Evolutionary conservation across 2,888 invertebrate species (phyloP).

Genomic region (Hirtodrosophila histrioides): DNA sequence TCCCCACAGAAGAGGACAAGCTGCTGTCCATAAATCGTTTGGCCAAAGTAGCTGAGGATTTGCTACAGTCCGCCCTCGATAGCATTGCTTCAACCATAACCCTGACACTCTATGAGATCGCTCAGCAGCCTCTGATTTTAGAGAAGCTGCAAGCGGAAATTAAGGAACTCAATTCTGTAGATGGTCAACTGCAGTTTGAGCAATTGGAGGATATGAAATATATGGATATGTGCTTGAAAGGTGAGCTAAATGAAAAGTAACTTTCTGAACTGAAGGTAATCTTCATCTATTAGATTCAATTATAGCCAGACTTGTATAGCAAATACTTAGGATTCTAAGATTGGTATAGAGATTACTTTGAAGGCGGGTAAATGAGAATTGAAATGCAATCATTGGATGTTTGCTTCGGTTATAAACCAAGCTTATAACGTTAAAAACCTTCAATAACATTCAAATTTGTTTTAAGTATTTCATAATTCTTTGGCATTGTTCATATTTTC

Average conservation of each 20-base stretch:
- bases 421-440: too few relatives aligned
- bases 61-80: conserved; percentile 77
- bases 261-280: too few relatives aligned
- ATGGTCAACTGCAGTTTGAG: conserved; percentile 81
- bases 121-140: conserved; percentile 83
- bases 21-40: conserved; percentile 76
- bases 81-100: conserved; percentile 83
- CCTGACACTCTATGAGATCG: conserved; percentile 83
- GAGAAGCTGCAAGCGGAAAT: conserved; percentile 82
- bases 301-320: too few relatives aligned
- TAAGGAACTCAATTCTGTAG: conserved; percentile 44
- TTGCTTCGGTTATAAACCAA: too few relatives aligned
- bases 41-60: conserved; percentile 77
- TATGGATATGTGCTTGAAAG: conserved; percentile 84
- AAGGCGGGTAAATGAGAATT: too few relatives aligned
- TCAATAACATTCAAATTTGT: too few relatives aligned
- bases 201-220: conserved; percentile 83
- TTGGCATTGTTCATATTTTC: too few relatives aligned
- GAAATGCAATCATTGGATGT: too few relatives aligned
- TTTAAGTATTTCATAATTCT: too few relatives aligned
- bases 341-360: too few relatives aligned
- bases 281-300: too few relatives aligned
- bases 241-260: conserved; percentile 57
- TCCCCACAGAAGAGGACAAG: conserved; percentile 71
- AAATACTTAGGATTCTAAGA: too few relatives aligned